Evolutionary conservation across 2,113 vertebrate species (phyloP).

Genomic region (Misgurnus mizolepis): DNA sequence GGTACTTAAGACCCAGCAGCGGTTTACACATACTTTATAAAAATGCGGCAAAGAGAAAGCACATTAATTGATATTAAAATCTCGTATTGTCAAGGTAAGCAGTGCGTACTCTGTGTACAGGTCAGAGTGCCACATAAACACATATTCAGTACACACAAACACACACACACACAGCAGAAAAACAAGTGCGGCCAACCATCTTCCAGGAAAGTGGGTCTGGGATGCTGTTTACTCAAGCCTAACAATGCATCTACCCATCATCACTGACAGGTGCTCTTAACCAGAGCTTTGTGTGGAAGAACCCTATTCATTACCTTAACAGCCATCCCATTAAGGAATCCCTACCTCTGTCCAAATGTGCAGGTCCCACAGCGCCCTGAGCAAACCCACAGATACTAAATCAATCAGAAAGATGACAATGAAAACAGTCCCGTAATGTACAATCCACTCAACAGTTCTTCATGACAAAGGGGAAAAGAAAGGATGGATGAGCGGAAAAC

Average conservation of each 20-base stretch:
- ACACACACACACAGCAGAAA: background rate
- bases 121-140: slow-evolving; percentile 1
- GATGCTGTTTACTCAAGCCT: slow-evolving; percentile 31
- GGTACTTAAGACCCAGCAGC: no score
- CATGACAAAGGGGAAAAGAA: slow-evolving; percentile 39
- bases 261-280: slow-evolving; percentile 44
- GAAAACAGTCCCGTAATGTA: slow-evolving; percentile 44
- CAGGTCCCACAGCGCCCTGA: slow-evolving; percentile 3
- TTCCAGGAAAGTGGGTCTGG: background rate
- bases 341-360: slow-evolving; percentile 6
- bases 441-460: slow-evolving; percentile 50
- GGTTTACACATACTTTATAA: no score
- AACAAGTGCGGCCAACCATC: slow-evolving; percentile 1
- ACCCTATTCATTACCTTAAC: slow-evolving; percentile 50
- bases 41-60: no score
- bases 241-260: slow-evolving; percentile 35
- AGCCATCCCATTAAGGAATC: slow-evolving; percentile 47
- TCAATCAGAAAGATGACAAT: slow-evolving; percentile 47
- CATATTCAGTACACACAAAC: background rate
- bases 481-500: slow-evolving; percentile 24
- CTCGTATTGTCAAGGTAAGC: background rate
- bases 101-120: background rate
- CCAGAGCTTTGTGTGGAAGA: slow-evolving; percentile 48
- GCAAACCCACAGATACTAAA: slow-evolving; percentile 42
- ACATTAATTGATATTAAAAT: background rate